Evolutionary conservation across 2,888 invertebrate genomes (phyloP).

Genomic region (Heteropelma amictum): DNA sequence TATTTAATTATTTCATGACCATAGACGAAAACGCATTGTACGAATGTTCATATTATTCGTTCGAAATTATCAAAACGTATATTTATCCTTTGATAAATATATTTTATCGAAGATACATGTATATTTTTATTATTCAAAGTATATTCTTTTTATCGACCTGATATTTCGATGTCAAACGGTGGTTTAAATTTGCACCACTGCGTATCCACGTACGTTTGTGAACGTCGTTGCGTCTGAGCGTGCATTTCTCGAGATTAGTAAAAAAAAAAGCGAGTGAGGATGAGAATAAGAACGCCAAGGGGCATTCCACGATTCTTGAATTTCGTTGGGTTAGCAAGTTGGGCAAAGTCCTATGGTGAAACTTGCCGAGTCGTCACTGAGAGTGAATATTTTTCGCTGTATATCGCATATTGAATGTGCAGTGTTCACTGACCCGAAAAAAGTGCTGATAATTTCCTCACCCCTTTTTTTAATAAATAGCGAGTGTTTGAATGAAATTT

Average conservation of each 20-base stretch:
- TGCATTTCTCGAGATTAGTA: background rate
- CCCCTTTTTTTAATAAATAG: constrained; percentile 11
- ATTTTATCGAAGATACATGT: no score
- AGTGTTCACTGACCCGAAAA: constrained; percentile 34
- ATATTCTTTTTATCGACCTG: no score
- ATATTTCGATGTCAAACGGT: no score
- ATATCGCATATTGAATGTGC: background rate
- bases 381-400: constrained; percentile 16
- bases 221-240: background rate
- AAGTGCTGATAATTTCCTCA: background rate
- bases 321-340: constrained; percentile 38
- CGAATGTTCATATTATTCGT: no score
- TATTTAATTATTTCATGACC: no score
- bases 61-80: no score
- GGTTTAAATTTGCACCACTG: no score
- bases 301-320: constrained; percentile 45
- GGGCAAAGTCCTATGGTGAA: background rate
- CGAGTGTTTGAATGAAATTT: no score
- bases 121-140: no score
- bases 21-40: no score
- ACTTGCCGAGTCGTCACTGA: constrained; percentile 17
- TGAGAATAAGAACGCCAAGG: constrained; percentile 22
- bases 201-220: background rate
- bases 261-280: background rate
- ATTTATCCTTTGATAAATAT: no score